A percentile compares a stretch with the other conserved stretches of the same genome.
Conservation (phyloP, 2,113 vertebrate species). For the Tragelaphus imberbis region DNA sequence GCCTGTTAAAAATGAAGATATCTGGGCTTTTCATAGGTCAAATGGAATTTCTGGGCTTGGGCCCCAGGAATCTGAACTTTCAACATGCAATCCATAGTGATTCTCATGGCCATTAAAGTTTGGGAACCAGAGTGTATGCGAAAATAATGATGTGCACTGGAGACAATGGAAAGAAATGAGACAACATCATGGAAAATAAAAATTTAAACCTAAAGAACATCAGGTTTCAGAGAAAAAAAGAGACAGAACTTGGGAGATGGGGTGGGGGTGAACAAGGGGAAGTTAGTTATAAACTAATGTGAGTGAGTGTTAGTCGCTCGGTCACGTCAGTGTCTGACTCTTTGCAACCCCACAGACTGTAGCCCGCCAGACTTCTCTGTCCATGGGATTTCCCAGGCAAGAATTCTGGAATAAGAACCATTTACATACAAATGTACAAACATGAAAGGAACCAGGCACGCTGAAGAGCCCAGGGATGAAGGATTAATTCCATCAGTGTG, state of each 20-base stretch:
- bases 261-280: background rate
- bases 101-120: background rate
- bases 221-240: background rate
- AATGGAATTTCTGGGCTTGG: background rate
- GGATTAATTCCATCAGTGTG: constrained; percentile 50
- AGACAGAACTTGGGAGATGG: background rate
- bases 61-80: background rate
- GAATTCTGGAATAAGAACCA: background rate
- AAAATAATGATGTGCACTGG: background rate
- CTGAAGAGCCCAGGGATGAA: background rate
- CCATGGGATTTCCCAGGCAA: background rate
- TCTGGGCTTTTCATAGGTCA: background rate
- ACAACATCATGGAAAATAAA: background rate
- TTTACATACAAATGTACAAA: constrained; percentile 47
- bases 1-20: background rate
- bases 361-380: background rate
- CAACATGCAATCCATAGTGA: background rate
- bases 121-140: background rate
- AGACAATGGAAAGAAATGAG: background rate
- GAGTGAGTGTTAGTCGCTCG: fast-evolving
- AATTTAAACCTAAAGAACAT: background rate
- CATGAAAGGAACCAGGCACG: constrained; percentile 12
- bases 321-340: background rate
- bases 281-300: background rate
- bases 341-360: background rate